Percentiles rank a stretch among this genome's conserved stretches.
phyloP scores from a whole-genome alignment of 2,797 vertebrate species.

The Carcharodon carcharias region DNA sequence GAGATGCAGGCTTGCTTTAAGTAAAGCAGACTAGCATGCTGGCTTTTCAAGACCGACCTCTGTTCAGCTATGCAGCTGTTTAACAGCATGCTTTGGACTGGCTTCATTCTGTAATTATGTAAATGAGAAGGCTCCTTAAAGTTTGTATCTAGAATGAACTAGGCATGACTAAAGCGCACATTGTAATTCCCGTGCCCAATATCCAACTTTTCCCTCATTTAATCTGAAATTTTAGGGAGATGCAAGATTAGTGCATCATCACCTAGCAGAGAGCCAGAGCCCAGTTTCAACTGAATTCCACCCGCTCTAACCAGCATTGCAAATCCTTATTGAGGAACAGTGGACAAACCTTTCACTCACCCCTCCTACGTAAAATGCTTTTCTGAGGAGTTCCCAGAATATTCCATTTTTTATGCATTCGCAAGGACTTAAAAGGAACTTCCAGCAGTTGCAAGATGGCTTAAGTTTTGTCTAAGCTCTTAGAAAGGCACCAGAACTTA shows the following conservation, averaged over 20 bases:
- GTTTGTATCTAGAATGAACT: neutral
- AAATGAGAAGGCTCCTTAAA: neutral
- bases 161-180: neutral
- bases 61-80: neutral
- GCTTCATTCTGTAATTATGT: neutral
- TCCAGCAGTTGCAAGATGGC: neutral
- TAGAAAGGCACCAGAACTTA: neutral
- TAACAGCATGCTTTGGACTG: neutral
- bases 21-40: neutral
- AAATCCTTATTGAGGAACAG: neutral
- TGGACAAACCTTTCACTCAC: neutral
- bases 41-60: neutral
- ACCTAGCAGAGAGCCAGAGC: neutral
- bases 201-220: neutral
- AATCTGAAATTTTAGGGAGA: neutral
- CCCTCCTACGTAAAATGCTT: neutral
- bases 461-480: neutral
- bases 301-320: neutral
- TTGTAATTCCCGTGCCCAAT: neutral
- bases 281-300: neutral
- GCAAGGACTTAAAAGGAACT: neutral
- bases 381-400: neutral
- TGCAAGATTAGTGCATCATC: neutral
- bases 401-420: neutral
- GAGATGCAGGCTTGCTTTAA: neutral